Conservation (phyloP, 2,888 invertebrate species). For the Amiota communis region DNA sequence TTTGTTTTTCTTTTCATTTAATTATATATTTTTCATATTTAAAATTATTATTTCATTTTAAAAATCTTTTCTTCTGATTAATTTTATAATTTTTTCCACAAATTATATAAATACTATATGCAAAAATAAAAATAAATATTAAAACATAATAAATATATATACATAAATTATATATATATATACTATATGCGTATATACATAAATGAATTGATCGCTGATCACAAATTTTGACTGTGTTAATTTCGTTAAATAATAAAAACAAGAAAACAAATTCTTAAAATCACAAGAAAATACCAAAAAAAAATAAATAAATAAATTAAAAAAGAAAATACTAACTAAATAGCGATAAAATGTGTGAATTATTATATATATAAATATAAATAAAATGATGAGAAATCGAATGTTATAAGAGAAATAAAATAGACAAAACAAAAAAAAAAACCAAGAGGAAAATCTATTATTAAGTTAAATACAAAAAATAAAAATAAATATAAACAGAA, state of each 20-base stretch:
- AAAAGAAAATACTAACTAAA: too few species aligned
- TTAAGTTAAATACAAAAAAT: slow-evolving; percentile 47
- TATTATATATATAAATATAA: slow-evolving; percentile 12
- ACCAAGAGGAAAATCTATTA: slow-evolving; percentile 31
- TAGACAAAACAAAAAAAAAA: slow-evolving; percentile 34
- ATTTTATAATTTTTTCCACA: neutral
- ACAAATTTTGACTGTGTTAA: slow-evolving; percentile 74
- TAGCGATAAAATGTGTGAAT: too few species aligned
- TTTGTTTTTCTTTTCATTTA: neutral
- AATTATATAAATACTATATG: neutral
- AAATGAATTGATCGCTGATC: slow-evolving; percentile 72
- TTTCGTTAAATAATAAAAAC: slow-evolving; percentile 69
- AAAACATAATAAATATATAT: slow-evolving; percentile 54
- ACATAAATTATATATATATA: slow-evolving; percentile 42
- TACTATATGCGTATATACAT: slow-evolving; percentile 45
- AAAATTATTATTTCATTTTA: neutral
- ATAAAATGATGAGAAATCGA: slow-evolving; percentile 44
- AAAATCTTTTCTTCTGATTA: neutral
- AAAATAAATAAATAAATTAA: slow-evolving; percentile 41
- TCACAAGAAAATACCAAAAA: slow-evolving; percentile 47
- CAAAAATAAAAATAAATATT: slow-evolving; percentile 34
- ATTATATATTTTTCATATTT: neutral
- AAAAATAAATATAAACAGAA: slow-evolving; percentile 45
- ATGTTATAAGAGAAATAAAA: slow-evolving; percentile 39
- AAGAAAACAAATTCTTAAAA: slow-evolving; percentile 42